Percentiles rank a stretch among this genome's conserved stretches.
phyloP scores from a whole-genome alignment of 30 jellyfish, hydroid and myxozoan genomes.

The Sanderia malayensis region DNA sequence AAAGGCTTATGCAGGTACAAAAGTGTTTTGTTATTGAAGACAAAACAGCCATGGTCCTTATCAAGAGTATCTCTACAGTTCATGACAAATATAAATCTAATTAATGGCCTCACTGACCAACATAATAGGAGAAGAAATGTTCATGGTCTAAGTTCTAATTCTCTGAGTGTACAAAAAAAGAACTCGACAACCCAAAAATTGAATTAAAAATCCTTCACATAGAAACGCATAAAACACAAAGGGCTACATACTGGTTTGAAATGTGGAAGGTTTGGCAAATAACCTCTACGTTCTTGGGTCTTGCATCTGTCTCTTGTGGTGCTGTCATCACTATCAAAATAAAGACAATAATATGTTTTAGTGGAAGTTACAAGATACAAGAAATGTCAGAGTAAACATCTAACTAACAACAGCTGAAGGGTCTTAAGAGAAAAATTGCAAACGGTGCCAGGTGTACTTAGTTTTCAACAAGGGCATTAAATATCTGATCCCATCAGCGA shows the following conservation, averaged over 20 bases:
- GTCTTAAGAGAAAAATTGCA: too few relatives aligned
- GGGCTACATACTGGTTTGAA: slow-evolving; percentile 84
- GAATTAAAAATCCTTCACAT: slow-evolving; percentile 51
- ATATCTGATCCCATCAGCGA: background rate
- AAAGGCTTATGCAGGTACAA: background rate
- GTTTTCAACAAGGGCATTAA: slow-evolving; percentile 7
- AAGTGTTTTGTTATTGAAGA: background rate
- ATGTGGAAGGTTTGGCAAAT: slow-evolving; percentile 74
- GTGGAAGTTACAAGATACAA: background rate
- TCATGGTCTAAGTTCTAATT: slow-evolving; percentile 21
- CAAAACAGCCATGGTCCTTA: slow-evolving; percentile 35
- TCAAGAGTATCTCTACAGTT: slow-evolving; percentile 1
- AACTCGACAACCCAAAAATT: slow-evolving; percentile 51
- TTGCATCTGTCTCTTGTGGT: slow-evolving; percentile 38
- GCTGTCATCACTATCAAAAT: slow-evolving; percentile 16
- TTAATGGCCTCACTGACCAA: slow-evolving; percentile 48
- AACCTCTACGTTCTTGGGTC: slow-evolving; percentile 57
- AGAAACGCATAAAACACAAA: slow-evolving; percentile 29
- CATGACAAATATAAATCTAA: slow-evolving; percentile 45
- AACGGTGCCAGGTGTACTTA: background rate
- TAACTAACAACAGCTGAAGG: slow-evolving; percentile 2
- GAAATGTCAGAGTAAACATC: background rate
- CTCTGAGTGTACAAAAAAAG: slow-evolving; percentile 7
- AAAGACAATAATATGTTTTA: slow-evolving; percentile 2
- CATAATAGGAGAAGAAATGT: slow-evolving; percentile 45